phyloP scores from a whole-genome alignment of 2,888 invertebrate genomes.

The Hetaerina titia region DNA sequence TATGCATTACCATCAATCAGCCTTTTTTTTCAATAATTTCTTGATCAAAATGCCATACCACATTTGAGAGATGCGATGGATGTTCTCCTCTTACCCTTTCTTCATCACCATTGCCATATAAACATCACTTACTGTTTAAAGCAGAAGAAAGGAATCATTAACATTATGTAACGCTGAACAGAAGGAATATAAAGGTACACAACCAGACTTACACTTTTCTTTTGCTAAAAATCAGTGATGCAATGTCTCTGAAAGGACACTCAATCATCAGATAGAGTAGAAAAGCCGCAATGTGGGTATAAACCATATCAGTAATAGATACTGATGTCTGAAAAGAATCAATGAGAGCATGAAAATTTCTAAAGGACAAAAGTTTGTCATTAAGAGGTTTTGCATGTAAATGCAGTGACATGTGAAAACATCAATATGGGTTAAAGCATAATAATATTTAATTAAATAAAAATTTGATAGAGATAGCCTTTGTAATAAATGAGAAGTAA shows the following conservation, averaged over 20 bases:
- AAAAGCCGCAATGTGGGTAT: constrained; percentile 78
- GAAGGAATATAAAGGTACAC: background rate
- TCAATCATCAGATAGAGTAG: constrained; percentile 80
- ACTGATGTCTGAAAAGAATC: constrained; percentile 25
- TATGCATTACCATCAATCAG: background rate
- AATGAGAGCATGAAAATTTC: no score
- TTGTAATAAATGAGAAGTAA: no score
- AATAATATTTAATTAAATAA: no score
- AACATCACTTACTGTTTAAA: background rate
- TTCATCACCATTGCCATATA: no score
- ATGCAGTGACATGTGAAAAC: no score
- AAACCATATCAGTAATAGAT: constrained; percentile 78
- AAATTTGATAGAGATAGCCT: no score
- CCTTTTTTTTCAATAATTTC: background rate
- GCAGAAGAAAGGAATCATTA: background rate
- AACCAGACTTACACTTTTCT: background rate
- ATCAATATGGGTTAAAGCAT: no score
- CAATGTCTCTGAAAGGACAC: constrained; percentile 77
- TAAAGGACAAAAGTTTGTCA: no score
- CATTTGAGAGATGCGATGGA: background rate
- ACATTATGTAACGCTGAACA: background rate
- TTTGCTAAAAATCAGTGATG: constrained; percentile 9
- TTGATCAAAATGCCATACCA: background rate
- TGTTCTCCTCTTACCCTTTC: background rate
- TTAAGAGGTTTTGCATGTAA: no score